Conservation (phyloP, 2,797 vertebrate species). For the Hephaestus fuliginosus region DNA sequence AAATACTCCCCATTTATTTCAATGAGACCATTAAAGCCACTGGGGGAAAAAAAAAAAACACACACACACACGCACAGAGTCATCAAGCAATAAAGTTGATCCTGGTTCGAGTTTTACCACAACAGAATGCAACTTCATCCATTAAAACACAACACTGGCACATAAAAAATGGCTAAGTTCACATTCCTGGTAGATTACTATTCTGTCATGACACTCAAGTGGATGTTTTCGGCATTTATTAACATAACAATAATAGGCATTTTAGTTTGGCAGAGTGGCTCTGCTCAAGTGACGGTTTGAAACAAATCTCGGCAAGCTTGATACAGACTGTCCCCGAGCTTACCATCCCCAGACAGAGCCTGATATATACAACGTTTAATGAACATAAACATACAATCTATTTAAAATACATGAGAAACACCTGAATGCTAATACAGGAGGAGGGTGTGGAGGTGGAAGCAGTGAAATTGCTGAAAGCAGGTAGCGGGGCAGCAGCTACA, state of each 20-base stretch:
- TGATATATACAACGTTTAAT: conserved; percentile 10
- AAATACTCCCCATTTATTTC: background rate
- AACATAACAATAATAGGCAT: background rate
- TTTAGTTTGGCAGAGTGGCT: background rate
- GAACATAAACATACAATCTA: background rate
- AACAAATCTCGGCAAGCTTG: conserved; percentile 5
- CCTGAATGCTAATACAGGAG: conserved; percentile 7
- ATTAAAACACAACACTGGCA: background rate
- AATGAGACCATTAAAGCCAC: background rate
- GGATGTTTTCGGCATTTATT: background rate
- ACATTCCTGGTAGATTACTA: background rate
- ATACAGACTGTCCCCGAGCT: background rate
- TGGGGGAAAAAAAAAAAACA: background rate
- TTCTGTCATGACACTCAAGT: background rate
- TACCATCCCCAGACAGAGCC: background rate
- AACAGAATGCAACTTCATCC: background rate
- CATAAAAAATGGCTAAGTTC: background rate
- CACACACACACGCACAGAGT: background rate
- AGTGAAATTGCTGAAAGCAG: background rate
- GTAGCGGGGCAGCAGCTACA: background rate
- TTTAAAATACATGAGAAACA: conserved; percentile 12
- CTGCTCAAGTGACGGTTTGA: background rate
- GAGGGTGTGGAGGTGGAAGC: background rate
- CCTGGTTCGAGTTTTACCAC: background rate
- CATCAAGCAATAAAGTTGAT: background rate